Evolutionary conservation across 2,797 vertebrate species (phyloP), one percentile per base, ranked within the genome.

Genomic region (Danio tinwini): DNA sequence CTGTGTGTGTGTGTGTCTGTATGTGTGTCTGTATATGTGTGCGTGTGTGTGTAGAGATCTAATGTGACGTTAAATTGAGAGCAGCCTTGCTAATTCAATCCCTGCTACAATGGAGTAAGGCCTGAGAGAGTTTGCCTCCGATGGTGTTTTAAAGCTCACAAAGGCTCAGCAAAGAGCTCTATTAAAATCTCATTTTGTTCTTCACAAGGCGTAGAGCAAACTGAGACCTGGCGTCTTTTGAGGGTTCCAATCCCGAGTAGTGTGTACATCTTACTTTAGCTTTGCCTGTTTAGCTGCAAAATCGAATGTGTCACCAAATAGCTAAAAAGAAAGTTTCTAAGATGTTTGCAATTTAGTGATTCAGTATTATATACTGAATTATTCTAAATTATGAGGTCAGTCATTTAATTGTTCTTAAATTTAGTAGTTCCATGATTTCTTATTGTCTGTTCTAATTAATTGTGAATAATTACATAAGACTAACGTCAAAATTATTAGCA

Each of bases 51-150:
- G 69, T 45, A 53, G 21, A 71, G 68, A 77, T 82, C 61, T 67
- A 73, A 82, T 72, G 52, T 78, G 81, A 78, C 68, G 16, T 82
- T 76, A 77, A 76, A 76, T 78, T 52, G 59, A 77, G 75, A 82
- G 75, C 40, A 65, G 79, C 58, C 56, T 70, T 53, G 76, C 76
- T 78, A 78, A 78, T 78, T 78, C 37, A 78, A 63, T 78, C 56
- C 47, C 19, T 78, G 59, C 37, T 42, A 17, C 76, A 70, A 42
- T 70, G 39, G 67, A 16, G 67, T 62, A 63, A 42, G 67, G 49
- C 56, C 37, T 44, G 17, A 37, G 37, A 59, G 65, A 47, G 63
- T 58, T 68, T 77, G 53, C 53, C 53, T 77, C 19, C n/a, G 16
- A 76, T 76, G 42, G 53, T 77, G 75, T 77, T 68, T 77, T 68